Percentiles rank a stretch among this genome's conserved stretches.
Conservation (phyloP, 53 echinoderm and acorn worm species). For the Arbacia lixula region DNA sequence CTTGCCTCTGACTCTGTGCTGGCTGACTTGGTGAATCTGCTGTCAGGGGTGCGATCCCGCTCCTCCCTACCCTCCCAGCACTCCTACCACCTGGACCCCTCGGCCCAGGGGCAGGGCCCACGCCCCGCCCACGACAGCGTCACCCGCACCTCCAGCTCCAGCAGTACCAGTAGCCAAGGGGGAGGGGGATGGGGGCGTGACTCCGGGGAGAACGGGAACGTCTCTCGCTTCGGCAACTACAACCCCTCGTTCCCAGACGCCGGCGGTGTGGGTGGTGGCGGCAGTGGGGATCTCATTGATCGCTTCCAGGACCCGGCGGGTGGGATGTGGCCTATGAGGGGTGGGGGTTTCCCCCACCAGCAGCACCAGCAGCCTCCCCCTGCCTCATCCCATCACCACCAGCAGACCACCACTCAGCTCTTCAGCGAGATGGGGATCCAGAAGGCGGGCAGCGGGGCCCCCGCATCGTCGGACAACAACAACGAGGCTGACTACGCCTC, state of each 20-base stretch:
- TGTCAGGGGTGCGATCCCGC: constrained; percentile 69
- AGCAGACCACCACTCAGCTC: constrained; percentile 23
- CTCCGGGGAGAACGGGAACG: constrained; percentile 53
- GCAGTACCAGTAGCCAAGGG: constrained; percentile 72
- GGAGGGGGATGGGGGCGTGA: constrained; percentile 50
- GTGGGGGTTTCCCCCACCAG: constrained; percentile 1
- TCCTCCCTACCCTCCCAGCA: constrained; percentile 15
- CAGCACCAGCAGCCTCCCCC: constrained; percentile 3
- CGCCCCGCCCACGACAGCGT: constrained; percentile 67
- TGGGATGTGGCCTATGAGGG: constrained; percentile 15
- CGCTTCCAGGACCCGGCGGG: constrained; percentile 22
- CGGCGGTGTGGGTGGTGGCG: no score
- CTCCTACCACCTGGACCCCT: constrained; percentile 56
- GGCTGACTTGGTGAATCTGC: constrained; percentile 90
- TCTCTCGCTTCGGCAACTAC: constrained; percentile 84
- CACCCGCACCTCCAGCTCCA: constrained; percentile 83
- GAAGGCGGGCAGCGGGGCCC: background rate
- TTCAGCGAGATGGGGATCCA: background rate
- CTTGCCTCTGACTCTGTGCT: constrained; percentile 88
- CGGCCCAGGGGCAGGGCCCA: constrained; percentile 24
- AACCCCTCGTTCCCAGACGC: constrained; percentile 81
- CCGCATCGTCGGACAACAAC: constrained; percentile 61
- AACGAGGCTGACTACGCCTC: constrained; percentile 89
- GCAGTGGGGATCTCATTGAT: constrained; percentile 37
- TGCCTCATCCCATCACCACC: constrained; percentile 42